phyloP scores from a whole-genome alignment of 2,797 vertebrate species.

The Diplodus puntazzo region DNA sequence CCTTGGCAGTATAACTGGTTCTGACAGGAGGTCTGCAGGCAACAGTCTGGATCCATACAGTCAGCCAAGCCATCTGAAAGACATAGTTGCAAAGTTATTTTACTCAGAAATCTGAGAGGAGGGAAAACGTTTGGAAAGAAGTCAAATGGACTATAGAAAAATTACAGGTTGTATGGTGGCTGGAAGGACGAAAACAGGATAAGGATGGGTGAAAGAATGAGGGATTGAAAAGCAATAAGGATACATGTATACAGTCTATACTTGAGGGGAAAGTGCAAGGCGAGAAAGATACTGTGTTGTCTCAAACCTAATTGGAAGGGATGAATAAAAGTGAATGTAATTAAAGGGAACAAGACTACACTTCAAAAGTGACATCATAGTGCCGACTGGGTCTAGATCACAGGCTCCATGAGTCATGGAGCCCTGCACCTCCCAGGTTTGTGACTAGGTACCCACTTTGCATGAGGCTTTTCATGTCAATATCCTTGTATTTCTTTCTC shows the following conservation, averaged over 20 bases:
- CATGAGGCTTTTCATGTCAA: neutral
- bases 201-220: neutral
- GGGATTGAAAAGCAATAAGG: constrained; percentile 16
- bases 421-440: too few species aligned
- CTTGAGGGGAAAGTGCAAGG: neutral
- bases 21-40: constrained; percentile 95
- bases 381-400: too few species aligned
- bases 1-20: constrained; percentile 94
- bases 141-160: constrained; percentile 1
- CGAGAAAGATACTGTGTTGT: neutral
- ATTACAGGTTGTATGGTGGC: neutral
- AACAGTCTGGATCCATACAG: constrained; percentile 99
- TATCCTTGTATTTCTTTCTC: too few species aligned
- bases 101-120: neutral
- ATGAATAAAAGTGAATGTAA: neutral
- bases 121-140: neutral
- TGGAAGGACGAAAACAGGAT: neutral
- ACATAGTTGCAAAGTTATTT: neutral
- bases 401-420: too few species aligned
- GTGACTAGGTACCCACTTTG: too few species aligned
- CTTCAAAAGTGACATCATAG: too few species aligned
- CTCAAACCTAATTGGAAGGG: neutral
- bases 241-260: neutral
- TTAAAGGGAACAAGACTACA: neutral
- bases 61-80: constrained; percentile 93